Evolutionary conservation across 2,888 invertebrate genomes (phyloP), one percentile per base, ranked within the genome.

Genomic region (Ichneumon xanthorius): DNA sequence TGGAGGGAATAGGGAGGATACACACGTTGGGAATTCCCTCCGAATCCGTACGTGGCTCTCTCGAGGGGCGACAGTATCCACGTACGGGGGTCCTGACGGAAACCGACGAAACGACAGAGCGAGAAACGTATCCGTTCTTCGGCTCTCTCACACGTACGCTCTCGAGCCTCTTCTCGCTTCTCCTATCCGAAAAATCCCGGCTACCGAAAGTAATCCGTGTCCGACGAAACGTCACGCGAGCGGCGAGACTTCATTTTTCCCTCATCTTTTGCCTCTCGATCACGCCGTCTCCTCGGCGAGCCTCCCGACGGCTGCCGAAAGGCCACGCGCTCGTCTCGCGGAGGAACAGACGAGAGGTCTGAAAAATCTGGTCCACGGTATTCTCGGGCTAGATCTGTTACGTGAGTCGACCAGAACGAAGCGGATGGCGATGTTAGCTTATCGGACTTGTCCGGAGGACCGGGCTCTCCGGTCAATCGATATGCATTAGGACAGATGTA

Each of bases 11-110:
- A 48, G 45, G 45, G 45, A 48, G 45, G 45, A 70, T n/a, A 67
- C 75, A 81, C 55, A 80, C 65, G 16, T 55, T 55, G 70, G 75
- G 78, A 82, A 80, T 61, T 75, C 71, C 76, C 67, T 40, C 58
- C 50, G 76, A 71, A 72, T 48, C 33, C 72, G 85, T 85, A 85
- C 85, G 85, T 85, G 85, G 53, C 67, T 82, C 83, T 80, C 82
- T 73, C 53, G 76, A 75, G 85, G 50, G 71, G 65, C 55, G 72
- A 55, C 70, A 70, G 67, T 71, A 83, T 80, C 78, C 82, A 73
- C 26, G 58, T 14, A 37, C 40, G 68, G 58, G 50, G 58, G 68
- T 75, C 78, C 53, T 76, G 63, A 53, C 55, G 72, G 55, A 48
- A 48, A 65, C 33, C 65, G 9, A 14, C 58, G 26, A 58, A 58